Evolutionary conservation across 2,888 invertebrate species (phyloP).

Genomic region (Eristalis pertinax): DNA sequence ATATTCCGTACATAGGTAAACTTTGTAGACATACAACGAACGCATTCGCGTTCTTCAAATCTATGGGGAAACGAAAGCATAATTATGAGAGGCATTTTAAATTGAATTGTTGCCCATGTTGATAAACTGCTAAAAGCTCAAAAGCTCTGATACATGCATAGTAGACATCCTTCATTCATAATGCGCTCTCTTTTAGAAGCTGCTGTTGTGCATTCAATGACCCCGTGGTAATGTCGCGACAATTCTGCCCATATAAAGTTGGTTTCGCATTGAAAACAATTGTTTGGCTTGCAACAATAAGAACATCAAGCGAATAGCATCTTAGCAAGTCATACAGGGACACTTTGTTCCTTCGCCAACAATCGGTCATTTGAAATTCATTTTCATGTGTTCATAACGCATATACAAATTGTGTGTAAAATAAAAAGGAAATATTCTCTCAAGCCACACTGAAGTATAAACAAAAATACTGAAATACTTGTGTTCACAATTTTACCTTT

Average conservation of each 20-base stretch:
- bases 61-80: background rate
- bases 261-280: constrained; percentile 1
- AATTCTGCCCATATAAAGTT: constrained; percentile 3
- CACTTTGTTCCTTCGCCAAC: background rate
- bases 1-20: background rate
- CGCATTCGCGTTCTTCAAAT: background rate
- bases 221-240: constrained; percentile 19
- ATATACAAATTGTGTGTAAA: background rate
- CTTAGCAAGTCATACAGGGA: background rate
- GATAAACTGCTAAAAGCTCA: constrained; percentile 21
- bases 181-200: constrained; percentile 6
- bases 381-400: background rate
- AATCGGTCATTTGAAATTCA: background rate
- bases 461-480: background rate
- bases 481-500: background rate
- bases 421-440: background rate
- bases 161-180: constrained; percentile 18
- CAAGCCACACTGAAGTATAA: background rate
- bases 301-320: background rate
- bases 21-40: background rate
- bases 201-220: constrained; percentile 55
- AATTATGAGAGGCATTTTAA: background rate
- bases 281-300: background rate
- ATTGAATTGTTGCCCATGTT: constrained; percentile 10
- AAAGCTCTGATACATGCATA: constrained; percentile 21